Evolutionary conservation across 2,888 invertebrate genomes (phyloP).

Genomic region (Lepetodrilus schrolli): DNA sequence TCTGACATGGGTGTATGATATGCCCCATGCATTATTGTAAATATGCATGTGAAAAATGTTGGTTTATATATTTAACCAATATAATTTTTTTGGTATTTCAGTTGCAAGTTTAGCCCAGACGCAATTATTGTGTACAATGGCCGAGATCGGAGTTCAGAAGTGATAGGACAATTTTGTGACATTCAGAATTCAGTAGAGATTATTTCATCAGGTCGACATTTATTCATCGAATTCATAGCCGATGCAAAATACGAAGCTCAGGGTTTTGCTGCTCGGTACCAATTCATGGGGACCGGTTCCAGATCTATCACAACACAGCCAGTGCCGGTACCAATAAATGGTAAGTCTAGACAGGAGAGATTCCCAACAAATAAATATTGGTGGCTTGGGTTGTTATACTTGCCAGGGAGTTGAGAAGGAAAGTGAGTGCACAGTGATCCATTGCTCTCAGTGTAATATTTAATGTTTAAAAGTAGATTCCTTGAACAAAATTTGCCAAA

Average conservation of each 20-base stretch:
- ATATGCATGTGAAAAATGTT: too few species aligned
- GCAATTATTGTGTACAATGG: conserved; percentile 63
- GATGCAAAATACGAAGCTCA: conserved; percentile 54
- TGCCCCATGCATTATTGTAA: too few species aligned
- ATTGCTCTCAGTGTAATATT: too few species aligned
- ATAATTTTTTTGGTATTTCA: conserved; percentile 43
- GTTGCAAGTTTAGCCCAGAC: conserved; percentile 58
- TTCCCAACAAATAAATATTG: too few species aligned
- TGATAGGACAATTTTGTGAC: conserved; percentile 58
- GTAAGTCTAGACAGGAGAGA: background rate
- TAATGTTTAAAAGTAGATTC: too few species aligned
- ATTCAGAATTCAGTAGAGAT: conserved; percentile 54
- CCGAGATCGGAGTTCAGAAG: conserved; percentile 42
- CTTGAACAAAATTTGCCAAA: too few species aligned
- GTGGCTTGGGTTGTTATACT: too few species aligned
- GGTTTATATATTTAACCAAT: too few species aligned
- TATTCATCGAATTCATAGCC: conserved; percentile 62
- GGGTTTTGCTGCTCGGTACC: conserved; percentile 64
- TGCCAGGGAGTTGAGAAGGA: too few species aligned
- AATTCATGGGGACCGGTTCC: conserved; percentile 39
- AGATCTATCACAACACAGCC: background rate
- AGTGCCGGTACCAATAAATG: background rate
- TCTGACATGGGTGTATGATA: too few species aligned
- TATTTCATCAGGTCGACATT: conserved; percentile 52
- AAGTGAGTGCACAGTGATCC: too few species aligned